phyloP scores from a whole-genome alignment of 2,113 vertebrate genomes.

The Symphodus melops region DNA sequence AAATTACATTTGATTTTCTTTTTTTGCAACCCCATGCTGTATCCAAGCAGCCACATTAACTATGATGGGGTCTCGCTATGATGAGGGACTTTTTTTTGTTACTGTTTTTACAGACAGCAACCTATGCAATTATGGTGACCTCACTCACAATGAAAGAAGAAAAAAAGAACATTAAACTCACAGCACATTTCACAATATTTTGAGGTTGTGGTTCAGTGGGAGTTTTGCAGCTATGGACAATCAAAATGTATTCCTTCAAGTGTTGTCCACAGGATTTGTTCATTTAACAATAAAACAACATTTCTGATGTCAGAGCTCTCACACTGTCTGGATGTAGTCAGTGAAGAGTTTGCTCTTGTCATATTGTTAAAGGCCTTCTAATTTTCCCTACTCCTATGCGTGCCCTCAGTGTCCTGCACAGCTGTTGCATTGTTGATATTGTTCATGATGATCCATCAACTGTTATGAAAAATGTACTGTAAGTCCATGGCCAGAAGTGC shows the following conservation, averaged over 20 bases:
- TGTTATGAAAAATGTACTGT: too few relatives aligned
- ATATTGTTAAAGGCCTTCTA: background rate
- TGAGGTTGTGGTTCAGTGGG: slow-evolving; percentile 46
- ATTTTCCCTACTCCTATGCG: background rate
- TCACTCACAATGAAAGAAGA: slow-evolving; percentile 37
- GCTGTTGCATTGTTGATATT: too few relatives aligned
- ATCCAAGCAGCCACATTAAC: slow-evolving; percentile 27
- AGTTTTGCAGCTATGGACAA: slow-evolving; percentile 29
- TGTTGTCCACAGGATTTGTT: slow-evolving; percentile 25
- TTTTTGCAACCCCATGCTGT: slow-evolving; percentile 18
- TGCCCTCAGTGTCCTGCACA: background rate
- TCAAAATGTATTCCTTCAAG: slow-evolving; percentile 6
- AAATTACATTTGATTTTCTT: slow-evolving; percentile 46
- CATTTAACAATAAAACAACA: slow-evolving; percentile 25
- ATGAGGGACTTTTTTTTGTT: slow-evolving; percentile 4
- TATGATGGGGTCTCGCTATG: slow-evolving; percentile 15
- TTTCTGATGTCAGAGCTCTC: slow-evolving; percentile 5
- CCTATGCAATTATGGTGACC: slow-evolving; percentile 57
- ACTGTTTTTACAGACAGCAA: slow-evolving; percentile 46
- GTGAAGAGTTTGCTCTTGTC: slow-evolving; percentile 6
- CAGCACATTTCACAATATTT: slow-evolving; percentile 51
- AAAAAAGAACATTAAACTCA: slow-evolving; percentile 8
- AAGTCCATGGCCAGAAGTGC: too few relatives aligned
- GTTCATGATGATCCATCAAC: too few relatives aligned
- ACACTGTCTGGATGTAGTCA: slow-evolving; percentile 17